phyloP scores from a whole-genome alignment of 2,797 vertebrate genomes.

The Cyclura pinguis region DNA sequence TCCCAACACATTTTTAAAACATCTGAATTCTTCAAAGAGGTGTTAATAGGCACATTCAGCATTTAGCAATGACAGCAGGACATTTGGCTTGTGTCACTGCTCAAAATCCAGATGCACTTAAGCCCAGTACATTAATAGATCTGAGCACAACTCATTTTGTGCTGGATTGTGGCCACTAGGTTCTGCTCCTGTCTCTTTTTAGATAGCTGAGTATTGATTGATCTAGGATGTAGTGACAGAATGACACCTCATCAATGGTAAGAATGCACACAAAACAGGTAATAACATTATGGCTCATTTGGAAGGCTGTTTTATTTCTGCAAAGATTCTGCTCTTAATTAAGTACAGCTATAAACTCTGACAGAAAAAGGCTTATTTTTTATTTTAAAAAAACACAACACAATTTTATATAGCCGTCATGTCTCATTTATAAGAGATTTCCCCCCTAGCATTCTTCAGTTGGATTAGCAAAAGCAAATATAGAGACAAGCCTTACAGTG shows the following conservation, averaged over 20 bases:
- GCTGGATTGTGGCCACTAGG: not conserved
- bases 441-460: conserved; percentile 67
- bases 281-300: conserved; percentile 8
- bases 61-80: not conserved
- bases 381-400: not conserved
- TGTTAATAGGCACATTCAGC: not conserved
- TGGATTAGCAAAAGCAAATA: conserved; percentile 74
- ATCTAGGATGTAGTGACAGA: conserved; percentile 32
- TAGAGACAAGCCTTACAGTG: conserved; percentile 63
- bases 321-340: conserved; percentile 39
- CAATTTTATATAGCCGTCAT: conserved; percentile 36
- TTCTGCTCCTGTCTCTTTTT: not conserved
- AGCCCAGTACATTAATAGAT: not conserved
- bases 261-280: not conserved
- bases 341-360: conserved; percentile 45
- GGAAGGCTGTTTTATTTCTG: not conserved
- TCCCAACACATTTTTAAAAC: not conserved
- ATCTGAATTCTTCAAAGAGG: conserved; percentile 7
- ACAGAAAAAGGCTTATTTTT: conserved; percentile 5
- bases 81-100: not conserved
- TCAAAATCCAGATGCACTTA: not conserved
- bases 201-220: not conserved
- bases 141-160: not conserved
- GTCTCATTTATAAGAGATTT: conserved; percentile 64
- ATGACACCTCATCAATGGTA: not conserved